phyloP scores from a whole-genome alignment of 2,888 invertebrate genomes.

The Caenorhabditis sp. region DNA sequence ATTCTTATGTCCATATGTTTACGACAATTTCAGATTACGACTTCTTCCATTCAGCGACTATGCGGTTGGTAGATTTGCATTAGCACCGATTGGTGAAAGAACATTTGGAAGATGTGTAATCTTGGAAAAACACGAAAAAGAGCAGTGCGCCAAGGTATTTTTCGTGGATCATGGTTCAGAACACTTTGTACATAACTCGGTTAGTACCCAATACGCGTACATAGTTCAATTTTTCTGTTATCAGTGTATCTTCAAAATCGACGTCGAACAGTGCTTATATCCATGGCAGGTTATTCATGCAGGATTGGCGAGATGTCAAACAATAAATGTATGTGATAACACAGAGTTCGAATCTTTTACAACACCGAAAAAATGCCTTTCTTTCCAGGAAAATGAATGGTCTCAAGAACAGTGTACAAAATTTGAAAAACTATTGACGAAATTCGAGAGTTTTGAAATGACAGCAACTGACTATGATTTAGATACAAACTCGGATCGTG shows the following conservation, averaged over 20 bases:
- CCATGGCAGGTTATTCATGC: slow-evolving; percentile 38
- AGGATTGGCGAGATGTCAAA: slow-evolving; percentile 12
- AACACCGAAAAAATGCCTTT: background rate
- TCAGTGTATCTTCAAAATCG: slow-evolving; percentile 26
- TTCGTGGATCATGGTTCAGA: slow-evolving; percentile 34
- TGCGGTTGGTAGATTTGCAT: slow-evolving; percentile 15
- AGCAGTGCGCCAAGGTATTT: slow-evolving; percentile 12
- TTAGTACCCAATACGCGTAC: background rate
- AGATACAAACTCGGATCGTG: background rate
- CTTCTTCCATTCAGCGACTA: slow-evolving; percentile 8
- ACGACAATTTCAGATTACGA: background rate
- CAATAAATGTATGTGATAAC: background rate
- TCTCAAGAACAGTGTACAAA: background rate
- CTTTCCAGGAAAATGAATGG: background rate
- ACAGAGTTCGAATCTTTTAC: no score
- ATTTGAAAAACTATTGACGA: background rate
- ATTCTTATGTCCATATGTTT: background rate
- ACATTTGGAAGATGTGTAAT: slow-evolving; percentile 37
- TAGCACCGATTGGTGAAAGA: slow-evolving; percentile 44
- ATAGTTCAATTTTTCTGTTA: background rate
- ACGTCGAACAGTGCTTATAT: slow-evolving; percentile 3
- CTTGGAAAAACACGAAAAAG: slow-evolving; percentile 7
- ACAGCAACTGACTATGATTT: background rate
- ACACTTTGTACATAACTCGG: slow-evolving; percentile 11
- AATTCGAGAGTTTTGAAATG: background rate